Conservation (phyloP, 2,888 invertebrate species). For the Melanostoma mellinum region DNA sequence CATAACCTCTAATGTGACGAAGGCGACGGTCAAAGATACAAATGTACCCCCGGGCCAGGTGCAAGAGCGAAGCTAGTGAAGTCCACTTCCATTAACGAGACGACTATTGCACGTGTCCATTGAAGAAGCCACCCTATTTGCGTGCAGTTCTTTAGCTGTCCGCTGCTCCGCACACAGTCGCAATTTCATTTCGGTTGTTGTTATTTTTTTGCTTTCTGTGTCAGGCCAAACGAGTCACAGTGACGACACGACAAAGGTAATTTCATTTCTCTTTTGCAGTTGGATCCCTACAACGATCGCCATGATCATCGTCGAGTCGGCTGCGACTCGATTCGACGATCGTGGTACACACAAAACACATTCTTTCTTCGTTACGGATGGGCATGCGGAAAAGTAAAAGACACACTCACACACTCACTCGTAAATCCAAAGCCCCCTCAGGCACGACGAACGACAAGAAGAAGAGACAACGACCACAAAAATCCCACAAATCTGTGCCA, state of each 20-base stretch:
- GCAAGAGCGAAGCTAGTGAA: constrained; percentile 36
- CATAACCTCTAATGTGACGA: constrained; percentile 57
- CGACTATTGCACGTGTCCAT: constrained; percentile 57
- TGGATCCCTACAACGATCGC: constrained; percentile 11
- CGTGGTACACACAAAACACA: constrained; percentile 32
- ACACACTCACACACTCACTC: constrained; percentile 28
- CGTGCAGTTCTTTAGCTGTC: constrained; percentile 26
- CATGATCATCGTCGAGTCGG: constrained; percentile 1
- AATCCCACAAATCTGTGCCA: constrained; percentile 73
- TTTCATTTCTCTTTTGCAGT: constrained; percentile 55
- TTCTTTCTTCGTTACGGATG: constrained; percentile 71
- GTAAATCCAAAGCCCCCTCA: constrained; percentile 14
- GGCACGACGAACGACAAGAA: constrained; percentile 42
- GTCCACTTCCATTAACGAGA: constrained; percentile 1
- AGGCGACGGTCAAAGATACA: constrained; percentile 67
- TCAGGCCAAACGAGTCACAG: constrained; percentile 58
- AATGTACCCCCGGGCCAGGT: constrained; percentile 54
- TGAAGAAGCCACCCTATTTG: constrained; percentile 49
- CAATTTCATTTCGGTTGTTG: background rate
- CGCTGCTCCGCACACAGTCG: background rate
- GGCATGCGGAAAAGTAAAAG: constrained; percentile 63
- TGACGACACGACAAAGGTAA: constrained; percentile 62
- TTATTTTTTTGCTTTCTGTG: constrained; percentile 40
- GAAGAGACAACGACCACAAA: constrained; percentile 63
- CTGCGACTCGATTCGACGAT: background rate